phyloP scores from a whole-genome alignment of 1,140 invertebrate species.

The Drosophila tani region DNA sequence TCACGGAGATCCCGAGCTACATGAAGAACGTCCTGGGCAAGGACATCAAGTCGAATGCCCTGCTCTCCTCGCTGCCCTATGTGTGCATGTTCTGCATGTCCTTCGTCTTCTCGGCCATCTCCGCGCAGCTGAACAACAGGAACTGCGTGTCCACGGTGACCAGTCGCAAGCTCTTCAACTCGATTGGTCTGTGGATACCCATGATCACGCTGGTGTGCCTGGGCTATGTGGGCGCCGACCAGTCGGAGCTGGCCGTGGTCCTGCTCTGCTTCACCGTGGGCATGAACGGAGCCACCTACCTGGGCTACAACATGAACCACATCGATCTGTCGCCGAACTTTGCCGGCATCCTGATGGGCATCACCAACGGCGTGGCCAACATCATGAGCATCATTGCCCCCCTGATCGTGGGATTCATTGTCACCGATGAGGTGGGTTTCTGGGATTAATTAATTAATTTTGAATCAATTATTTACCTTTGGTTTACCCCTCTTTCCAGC shows the following conservation, averaged over 20 bases:
- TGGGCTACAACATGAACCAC: constrained; percentile 90
- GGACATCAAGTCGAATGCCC: constrained; percentile 91
- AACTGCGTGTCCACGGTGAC: constrained; percentile 86
- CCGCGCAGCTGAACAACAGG: constrained; percentile 87
- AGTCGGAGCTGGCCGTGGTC: constrained; percentile 86
- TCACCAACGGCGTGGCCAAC: constrained; percentile 92
- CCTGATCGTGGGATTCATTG: constrained; percentile 87
- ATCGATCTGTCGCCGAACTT: constrained; percentile 92
- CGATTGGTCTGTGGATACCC: constrained; percentile 88
- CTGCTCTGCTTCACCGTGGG: constrained; percentile 90
- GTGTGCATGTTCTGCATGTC: constrained; percentile 89
- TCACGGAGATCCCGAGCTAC: constrained; percentile 96
- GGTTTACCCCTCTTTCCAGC: constrained; percentile 73
- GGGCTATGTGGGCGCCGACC: constrained; percentile 86
- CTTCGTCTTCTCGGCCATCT: constrained; percentile 87
- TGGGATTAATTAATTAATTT: neutral
- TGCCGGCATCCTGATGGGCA: constrained; percentile 89
- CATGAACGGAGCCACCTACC: constrained; percentile 91
- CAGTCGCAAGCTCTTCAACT: constrained; percentile 89
- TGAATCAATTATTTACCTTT: neutral
- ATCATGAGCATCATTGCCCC: constrained; percentile 91
- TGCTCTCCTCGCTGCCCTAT: constrained; percentile 93
- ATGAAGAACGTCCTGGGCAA: constrained; percentile 93
- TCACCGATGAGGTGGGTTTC: constrained; percentile 87
- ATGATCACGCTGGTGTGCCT: constrained; percentile 88